phyloP scores from a whole-genome alignment of 92 coral and sea anemone genomes.

The Siderastrea siderea region DNA sequence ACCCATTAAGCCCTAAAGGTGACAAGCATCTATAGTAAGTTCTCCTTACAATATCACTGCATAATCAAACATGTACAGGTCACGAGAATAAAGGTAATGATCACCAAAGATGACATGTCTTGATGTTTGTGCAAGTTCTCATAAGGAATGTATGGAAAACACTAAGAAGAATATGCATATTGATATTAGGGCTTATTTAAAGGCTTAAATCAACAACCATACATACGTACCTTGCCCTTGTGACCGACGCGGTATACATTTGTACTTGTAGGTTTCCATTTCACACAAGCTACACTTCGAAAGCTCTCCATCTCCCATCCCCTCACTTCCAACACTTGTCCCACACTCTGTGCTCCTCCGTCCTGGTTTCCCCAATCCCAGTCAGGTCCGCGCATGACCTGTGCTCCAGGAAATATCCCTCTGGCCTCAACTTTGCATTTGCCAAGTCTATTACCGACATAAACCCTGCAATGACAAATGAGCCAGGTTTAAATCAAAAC shows the following conservation, averaged over 20 bases:
- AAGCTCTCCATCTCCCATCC: constrained; percentile 88
- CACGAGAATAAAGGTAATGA: too few species aligned
- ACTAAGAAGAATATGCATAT: too few species aligned
- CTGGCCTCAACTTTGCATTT: constrained; percentile 55
- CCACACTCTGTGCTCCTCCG: constrained; percentile 72
- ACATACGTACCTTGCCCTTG: constrained; percentile 81
- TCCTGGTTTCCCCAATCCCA: constrained; percentile 97
- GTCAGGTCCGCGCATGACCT: constrained; percentile 85
- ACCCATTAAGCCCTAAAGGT: too few species aligned
- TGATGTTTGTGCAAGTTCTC: too few species aligned
- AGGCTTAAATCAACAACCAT: not conserved
- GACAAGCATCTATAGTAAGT: too few species aligned
- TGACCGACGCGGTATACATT: constrained; percentile 94
- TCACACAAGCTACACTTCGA: constrained; percentile 85
- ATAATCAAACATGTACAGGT: too few species aligned
- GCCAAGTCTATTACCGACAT: constrained; percentile 79
- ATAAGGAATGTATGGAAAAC: too few species aligned
- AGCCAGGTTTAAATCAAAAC: not conserved
- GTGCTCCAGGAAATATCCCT: constrained; percentile 77
- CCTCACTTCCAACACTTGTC: constrained; percentile 76
- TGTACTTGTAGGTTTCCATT: constrained; percentile 66
- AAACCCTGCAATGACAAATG: constrained; percentile 45
- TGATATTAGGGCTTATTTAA: too few species aligned
- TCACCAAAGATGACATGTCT: too few species aligned
- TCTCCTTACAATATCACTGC: too few species aligned